These are phyloP conservation scores for Dasypogon diadema DNA, from an alignment of 2,888 invertebrate genomes.

Conservation along the genomic window DNA sequence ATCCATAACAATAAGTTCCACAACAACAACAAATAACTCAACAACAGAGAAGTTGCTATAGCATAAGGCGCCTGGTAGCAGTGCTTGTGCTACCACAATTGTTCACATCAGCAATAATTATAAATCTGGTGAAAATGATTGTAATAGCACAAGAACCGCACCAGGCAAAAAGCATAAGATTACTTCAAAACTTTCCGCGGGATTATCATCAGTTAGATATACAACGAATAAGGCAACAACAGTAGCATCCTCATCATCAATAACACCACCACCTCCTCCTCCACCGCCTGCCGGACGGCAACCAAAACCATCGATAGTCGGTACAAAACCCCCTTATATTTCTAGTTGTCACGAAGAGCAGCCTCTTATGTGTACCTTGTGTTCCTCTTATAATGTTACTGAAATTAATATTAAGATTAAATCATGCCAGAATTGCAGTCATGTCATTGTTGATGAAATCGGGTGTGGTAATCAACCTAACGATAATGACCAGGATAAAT, in stretches of 20 bases:
- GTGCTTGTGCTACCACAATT: conserved; percentile 32
- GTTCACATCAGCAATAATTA: conserved; percentile 24
- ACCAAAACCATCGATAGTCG: conserved; percentile 45
- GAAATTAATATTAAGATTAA: conserved; percentile 57
- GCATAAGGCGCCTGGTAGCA: conserved; percentile 53
- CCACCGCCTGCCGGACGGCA: conserved; percentile 43
- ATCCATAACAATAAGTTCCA: conserved; percentile 56
- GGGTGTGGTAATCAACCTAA: not conserved
- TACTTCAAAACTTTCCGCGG: conserved; percentile 5
- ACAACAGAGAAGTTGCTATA: conserved; percentile 57
- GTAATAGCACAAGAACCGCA: conserved; percentile 40
- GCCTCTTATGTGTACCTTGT: conserved; percentile 52
- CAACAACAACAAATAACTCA: conserved; percentile 56
- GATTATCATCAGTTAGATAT: not conserved
- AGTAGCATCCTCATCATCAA: conserved; percentile 8
- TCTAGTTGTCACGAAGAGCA: conserved; percentile 27
- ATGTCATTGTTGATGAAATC: conserved; percentile 55
- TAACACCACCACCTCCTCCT: conserved; percentile 37
- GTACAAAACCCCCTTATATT: conserved; percentile 46
- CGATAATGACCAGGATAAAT: not conserved
- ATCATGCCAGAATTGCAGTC: conserved; percentile 56
- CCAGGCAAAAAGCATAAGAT: conserved; percentile 53
- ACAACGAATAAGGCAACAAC: conserved; percentile 16
- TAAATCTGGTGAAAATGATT: conserved; percentile 27
- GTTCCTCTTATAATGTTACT: conserved; percentile 56